Base-by-base conservation (phyloP, 1,140 invertebrate species). In the Gonioctena quinquepunctata region DNA sequence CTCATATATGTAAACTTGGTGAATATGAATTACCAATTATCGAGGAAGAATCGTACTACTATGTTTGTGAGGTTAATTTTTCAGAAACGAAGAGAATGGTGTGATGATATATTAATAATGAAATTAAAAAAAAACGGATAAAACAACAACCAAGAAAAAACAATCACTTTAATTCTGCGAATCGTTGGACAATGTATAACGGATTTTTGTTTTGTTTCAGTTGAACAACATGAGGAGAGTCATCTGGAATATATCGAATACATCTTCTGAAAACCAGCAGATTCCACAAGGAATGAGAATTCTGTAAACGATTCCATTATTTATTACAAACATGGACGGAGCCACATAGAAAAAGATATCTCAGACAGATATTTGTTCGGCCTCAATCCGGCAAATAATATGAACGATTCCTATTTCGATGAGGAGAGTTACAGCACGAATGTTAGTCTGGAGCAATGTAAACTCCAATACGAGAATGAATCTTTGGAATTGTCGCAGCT, bases 381-480 rank as follows among this genome's bases (percentile, higher is more conserved):
- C 33, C 33, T n/a, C 33, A 42, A 13, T 54, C 52, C 19, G 7
- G 18, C 8, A 8, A 54, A 26, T 18, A 66, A 54, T 54, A 66
- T 54, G 63, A 66, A 66, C 63, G 49, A 3, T 19, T 54, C 63
- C 13, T 66, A 25, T 16, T 7, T 16, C 7, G 63, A 66, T 16
- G 48, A 26, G n/a, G 59, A 61, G 23, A 7, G 18, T 4, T 28
- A 25, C 22, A 64, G 57, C 19, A 26, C 66, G 6, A 71, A 71
- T 28, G 59, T 61, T 6, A 69, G 60, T 21, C 11, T 66, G 25
- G 68, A 73, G 26, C 18, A 68, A 25, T 78, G 77, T 42, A 50
- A 66, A 23, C 61, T 54, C n/a, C 19, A 72, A 11, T 74, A 75
- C 54, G 42, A 48, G 2, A 78, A 75, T 61, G 68, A 73, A 18